Evolutionary conservation across 35 echinoderm and acorn worm species (phyloP).

Genomic region (Anneissia japonica): DNA sequence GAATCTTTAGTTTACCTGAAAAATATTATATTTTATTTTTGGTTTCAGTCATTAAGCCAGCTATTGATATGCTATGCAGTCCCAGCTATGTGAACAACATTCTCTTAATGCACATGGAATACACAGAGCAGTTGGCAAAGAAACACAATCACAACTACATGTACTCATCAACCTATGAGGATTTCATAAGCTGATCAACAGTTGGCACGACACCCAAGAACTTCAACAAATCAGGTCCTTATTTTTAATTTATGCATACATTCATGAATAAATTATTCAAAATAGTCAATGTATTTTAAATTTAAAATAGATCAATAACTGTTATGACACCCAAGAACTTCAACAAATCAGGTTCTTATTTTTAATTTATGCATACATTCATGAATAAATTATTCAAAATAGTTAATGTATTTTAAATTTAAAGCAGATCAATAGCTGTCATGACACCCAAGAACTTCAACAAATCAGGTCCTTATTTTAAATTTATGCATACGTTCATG

Average conservation of each 20-base stretch:
- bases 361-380: too few species aligned
- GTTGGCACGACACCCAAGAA: constrained; percentile 67
- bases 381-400: too few species aligned
- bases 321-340: constrained; percentile 70
- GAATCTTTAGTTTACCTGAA: too few species aligned
- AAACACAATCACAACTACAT: constrained; percentile 75
- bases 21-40: too few species aligned
- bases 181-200: constrained; percentile 89
- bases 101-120: constrained; percentile 63
- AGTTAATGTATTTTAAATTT: too few species aligned
- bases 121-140: constrained; percentile 67
- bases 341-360: constrained; percentile 97
- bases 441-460: constrained; percentile 67
- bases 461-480: constrained; percentile 99
- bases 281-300: too few species aligned
- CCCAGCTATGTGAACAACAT: constrained; percentile 84
- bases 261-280: too few species aligned
- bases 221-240: constrained; percentile 94
- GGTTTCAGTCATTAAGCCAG: constrained; percentile 69
- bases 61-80: constrained; percentile 71
- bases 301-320: constrained; percentile 71
- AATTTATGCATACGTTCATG: too few species aligned
- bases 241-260: too few species aligned
- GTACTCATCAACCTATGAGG: constrained; percentile 84
- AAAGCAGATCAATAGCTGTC: constrained; percentile 68